A percentile compares a stretch with the other conserved stretches of the same genome.
Evolutionary conservation across 1,140 invertebrate genomes (phyloP).

Genomic region (Cyclina sinensis): DNA sequence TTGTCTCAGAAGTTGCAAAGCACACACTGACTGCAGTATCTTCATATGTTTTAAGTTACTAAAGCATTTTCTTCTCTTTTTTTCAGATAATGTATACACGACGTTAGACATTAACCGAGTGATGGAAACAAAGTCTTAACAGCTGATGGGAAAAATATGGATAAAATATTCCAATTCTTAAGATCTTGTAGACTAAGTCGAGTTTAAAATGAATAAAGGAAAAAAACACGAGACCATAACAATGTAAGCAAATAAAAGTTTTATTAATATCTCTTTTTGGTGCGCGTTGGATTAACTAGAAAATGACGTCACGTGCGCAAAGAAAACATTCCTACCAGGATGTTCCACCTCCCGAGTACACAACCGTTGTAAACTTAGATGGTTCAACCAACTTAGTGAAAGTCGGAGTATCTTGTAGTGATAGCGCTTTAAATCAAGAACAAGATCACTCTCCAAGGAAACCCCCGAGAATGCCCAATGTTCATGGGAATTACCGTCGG

Average conservation of each 20-base stretch:
- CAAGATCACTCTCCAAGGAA: background rate
- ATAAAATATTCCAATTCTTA: too few species aligned
- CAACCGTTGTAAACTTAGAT: background rate
- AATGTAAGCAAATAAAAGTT: too few species aligned
- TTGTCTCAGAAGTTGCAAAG: too few species aligned
- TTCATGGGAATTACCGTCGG: background rate
- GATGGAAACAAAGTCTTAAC: too few species aligned
- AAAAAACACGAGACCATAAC: too few species aligned
- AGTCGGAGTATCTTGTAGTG: slow-evolving; percentile 39
- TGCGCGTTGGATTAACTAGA: too few species aligned
- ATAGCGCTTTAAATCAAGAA: slow-evolving; percentile 33
- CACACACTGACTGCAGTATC: too few species aligned
- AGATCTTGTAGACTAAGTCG: too few species aligned
- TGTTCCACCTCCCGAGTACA: background rate
- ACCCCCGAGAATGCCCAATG: background rate
- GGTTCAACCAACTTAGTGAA: background rate
- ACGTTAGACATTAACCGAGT: background rate
- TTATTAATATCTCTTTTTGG: too few species aligned
- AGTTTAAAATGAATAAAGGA: too few species aligned
- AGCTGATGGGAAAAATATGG: too few species aligned
- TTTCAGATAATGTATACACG: background rate
- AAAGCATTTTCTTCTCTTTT: background rate
- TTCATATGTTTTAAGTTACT: too few species aligned
- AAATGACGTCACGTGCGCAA: background rate
- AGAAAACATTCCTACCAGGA: background rate